These are phyloP conservation scores for Mesembrinibis cayennensis DNA, from an alignment of 2,113 vertebrate species.

Conservation along the genomic window DNA sequence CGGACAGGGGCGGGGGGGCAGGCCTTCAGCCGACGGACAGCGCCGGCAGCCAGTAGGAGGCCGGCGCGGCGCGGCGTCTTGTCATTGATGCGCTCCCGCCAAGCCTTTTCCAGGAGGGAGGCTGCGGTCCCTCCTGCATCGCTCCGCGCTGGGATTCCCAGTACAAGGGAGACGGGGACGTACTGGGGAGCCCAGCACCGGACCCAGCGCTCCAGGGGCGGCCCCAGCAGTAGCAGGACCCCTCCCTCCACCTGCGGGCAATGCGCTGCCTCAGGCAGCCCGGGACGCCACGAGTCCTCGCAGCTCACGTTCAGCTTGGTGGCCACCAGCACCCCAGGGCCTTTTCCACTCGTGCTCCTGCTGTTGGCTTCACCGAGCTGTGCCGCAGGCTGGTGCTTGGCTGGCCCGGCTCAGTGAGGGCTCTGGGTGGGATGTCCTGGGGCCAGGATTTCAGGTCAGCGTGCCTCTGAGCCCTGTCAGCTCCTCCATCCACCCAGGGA, in stretches of 20 bases:
- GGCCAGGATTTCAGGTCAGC: neutral
- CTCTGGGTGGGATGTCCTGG: neutral
- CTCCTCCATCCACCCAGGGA: neutral
- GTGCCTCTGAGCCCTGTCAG: neutral
- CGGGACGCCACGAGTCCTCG: fast-evolving
- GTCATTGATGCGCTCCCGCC: no score
- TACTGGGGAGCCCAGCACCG: neutral
- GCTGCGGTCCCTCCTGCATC: fast-evolving
- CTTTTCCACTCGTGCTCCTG: neutral
- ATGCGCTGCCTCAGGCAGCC: neutral
- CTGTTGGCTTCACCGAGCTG: neutral
- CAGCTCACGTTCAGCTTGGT: neutral
- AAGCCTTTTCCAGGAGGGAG: fast-evolving
- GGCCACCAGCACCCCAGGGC: neutral
- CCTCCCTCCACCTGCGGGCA: no score
- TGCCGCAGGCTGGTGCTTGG: no score
- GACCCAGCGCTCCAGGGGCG: neutral
- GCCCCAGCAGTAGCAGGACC: neutral
- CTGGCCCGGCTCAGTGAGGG: neutral
- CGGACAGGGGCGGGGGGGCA: fast-evolving
- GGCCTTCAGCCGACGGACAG: fast-evolving
- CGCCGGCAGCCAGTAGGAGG: fast-evolving
- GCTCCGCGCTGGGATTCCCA: neutral
- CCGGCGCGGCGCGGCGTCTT: fast-evolving
- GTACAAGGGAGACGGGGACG: no score